Percentiles rank a stretch among this genome's conserved stretches.
Conservation (phyloP, 2,888 invertebrate species). For the Melipona beecheii region DNA sequence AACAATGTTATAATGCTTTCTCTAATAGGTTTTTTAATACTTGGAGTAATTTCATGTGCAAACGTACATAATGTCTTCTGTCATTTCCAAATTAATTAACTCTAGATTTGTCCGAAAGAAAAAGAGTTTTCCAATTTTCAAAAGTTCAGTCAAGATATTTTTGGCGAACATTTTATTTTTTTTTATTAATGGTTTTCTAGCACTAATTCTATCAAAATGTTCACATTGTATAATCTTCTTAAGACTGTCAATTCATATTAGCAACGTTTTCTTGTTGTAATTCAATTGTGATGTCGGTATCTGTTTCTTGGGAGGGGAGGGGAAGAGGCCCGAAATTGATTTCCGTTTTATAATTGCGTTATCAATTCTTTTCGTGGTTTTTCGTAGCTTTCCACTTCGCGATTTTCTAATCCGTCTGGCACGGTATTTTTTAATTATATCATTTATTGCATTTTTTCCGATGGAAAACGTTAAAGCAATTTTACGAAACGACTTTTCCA, state of each 20-base stretch:
- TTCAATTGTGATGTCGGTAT: conserved; percentile 23
- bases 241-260: conserved; percentile 35
- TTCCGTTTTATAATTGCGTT: not conserved
- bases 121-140: conserved; percentile 36
- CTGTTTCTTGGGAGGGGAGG: not conserved
- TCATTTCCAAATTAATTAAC: conserved; percentile 53
- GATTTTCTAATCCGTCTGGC: too few relatives aligned
- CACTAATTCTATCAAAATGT: not conserved
- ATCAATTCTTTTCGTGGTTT: not conserved
- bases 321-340: not conserved
- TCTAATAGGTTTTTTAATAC: conserved; percentile 34
- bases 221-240: conserved; percentile 14
- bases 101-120: conserved; percentile 49
- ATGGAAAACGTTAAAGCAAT: too few relatives aligned
- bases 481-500: too few relatives aligned
- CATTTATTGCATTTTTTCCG: too few relatives aligned
- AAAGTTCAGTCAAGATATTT: conserved; percentile 38
- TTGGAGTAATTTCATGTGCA: conserved; percentile 27
- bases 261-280: conserved; percentile 46
- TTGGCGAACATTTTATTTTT: conserved; percentile 54
- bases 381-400: too few relatives aligned
- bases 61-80: conserved; percentile 29
- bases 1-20: conserved; percentile 36
- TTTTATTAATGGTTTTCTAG: not conserved
- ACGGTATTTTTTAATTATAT: too few relatives aligned